Evolutionary conservation across 2,888 invertebrate genomes (phyloP).

Genomic region (Mimumesa dahlbomi): DNA sequence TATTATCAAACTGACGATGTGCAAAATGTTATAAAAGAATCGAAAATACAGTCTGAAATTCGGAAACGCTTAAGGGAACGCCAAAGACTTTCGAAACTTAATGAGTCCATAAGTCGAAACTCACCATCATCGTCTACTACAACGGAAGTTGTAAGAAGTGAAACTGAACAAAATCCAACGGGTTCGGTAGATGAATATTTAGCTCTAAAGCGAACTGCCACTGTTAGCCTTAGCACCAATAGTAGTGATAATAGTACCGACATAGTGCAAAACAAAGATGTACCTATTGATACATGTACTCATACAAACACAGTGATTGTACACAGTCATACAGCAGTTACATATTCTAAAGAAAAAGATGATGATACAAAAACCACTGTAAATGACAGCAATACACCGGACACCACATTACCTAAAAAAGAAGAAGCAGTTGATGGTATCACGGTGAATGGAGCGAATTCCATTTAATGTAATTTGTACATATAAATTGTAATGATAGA

Average conservation of each 20-base stretch:
- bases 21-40: conserved; percentile 78
- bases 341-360: background rate
- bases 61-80: conserved; percentile 77
- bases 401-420: no score
- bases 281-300: background rate
- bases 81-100: conserved; percentile 74
- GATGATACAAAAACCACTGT: background rate
- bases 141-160: conserved; percentile 31
- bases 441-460: conserved; percentile 16
- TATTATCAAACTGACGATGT: conserved; percentile 79
- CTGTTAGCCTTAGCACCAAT: conserved; percentile 6
- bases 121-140: conserved; percentile 16
- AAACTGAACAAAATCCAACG: conserved; percentile 64
- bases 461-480: conserved; percentile 10
- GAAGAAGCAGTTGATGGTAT: background rate
- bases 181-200: conserved; percentile 78
- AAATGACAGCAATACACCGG: conserved; percentile 6
- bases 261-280: conserved; percentile 3
- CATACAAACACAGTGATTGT: conserved; percentile 8
- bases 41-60: conserved; percentile 79
- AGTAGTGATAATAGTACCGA: conserved; percentile 16
- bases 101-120: conserved; percentile 65
- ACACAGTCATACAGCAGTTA: background rate
- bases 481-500: no score
- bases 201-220: conserved; percentile 69